Evolutionary conservation across 2,113 vertebrate species (phyloP), one percentile per base, ranked within the genome.

Genomic region (Chaetodon auriga): DNA sequence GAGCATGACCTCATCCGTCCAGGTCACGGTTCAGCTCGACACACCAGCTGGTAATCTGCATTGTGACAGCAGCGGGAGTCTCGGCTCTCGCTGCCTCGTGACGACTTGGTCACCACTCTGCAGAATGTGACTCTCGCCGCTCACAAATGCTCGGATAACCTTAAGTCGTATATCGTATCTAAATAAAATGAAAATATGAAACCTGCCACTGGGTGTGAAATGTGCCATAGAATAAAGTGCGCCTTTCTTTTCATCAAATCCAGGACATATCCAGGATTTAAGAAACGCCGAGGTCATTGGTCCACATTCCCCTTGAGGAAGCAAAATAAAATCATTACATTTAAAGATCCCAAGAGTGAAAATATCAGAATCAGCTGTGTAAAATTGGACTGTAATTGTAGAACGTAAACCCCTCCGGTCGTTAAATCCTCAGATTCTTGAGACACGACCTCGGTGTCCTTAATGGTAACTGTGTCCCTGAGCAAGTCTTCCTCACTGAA

Each of bases 401-500:
- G 43, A 45, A 45, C 43, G 23, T 49, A 12, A 43, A 68, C 5
- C 46, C 21, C 64, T 54, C 5, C 16, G 55, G 18, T 14, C 0
- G 2, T 35, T 65, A 5, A 38, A 9, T 65, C 21, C 2, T 12
- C 18, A 58, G 13, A 58, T 21, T 51, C 45, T 6, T 11, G 1
- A 30, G 36, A 41, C 14, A 8, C n/a, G 36, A n/a, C 61, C 49
- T 30, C 18, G 18, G 35, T 45, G 43, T 54, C 13, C 41, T 49
- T 5, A n/a, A 6, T 14, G 21, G 36, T n/a, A 13, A 16, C 64
- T 25, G 0, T 38, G 68, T 63, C 51, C 5, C 58, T 35, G 53
- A 78, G 5, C 21, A 11, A 68, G 65, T 70, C 51, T 36, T 54
- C 19, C 55, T 84, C 55, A n/a, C 25, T 82, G 68, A 77, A 77